phyloP scores from a whole-genome alignment of 1,140 invertebrate species.

The Cylas formicarius region DNA sequence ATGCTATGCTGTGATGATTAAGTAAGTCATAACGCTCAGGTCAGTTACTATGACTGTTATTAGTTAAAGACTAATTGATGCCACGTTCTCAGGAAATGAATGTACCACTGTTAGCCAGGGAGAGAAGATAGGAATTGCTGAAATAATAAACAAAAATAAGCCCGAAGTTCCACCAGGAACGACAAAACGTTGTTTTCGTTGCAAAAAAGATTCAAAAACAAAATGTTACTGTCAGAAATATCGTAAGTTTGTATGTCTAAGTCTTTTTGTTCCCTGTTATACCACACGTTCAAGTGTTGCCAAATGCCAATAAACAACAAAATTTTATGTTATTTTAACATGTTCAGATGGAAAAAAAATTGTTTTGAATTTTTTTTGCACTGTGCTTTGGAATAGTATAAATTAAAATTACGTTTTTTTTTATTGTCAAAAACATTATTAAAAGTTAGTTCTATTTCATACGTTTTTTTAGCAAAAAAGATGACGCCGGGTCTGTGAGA shows the following conservation, averaged over 20 bases:
- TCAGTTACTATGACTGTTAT: too few species aligned
- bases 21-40: too few species aligned
- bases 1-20: too few species aligned
- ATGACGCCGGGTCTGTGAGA: too few species aligned
- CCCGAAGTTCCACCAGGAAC: slow-evolving; percentile 2
- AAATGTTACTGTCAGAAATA: slow-evolving; percentile 13
- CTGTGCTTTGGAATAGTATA: too few species aligned
- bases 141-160: slow-evolving; percentile 2
- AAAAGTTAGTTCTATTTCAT: too few species aligned
- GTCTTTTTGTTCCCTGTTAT: slow-evolving; percentile 6
- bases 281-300: slow-evolving; percentile 5
- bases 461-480: too few species aligned
- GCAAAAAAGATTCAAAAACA: slow-evolving; percentile 12
- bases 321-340: slow-evolving; percentile 5
- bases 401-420: too few species aligned
- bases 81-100: slow-evolving; percentile 7
- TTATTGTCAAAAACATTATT: too few species aligned
- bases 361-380: too few species aligned
- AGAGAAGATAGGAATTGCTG: slow-evolving; percentile 5
- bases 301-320: too few species aligned
- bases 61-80: slow-evolving; percentile 8
- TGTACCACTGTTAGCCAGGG: slow-evolving; percentile 9
- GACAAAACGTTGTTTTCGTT: slow-evolving; percentile 9
- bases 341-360: slow-evolving; percentile 1
- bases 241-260: slow-evolving; percentile 10